Base-by-base conservation (phyloP, 2,797 vertebrate species). In the Nannoperca obscura region DNA sequence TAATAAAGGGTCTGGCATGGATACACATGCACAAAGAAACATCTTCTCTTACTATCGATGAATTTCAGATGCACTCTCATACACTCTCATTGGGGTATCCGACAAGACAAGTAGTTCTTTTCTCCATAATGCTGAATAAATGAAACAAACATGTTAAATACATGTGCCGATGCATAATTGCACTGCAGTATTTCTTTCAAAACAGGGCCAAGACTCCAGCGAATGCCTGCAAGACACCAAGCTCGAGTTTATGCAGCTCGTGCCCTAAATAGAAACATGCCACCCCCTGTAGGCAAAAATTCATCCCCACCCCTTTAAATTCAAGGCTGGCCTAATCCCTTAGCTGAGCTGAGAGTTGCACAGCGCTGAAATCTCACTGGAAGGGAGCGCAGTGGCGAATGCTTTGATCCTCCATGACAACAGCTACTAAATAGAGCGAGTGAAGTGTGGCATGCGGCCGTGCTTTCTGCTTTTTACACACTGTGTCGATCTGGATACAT, bases 241-340 rank as follows among this genome's bases (percentile, higher is more conserved):
- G 80, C 85, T 75, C 27, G 52, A 80, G 85, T 92, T 90, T 82
- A 83, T 89, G 86, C 87, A 52, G 83, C 82, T 85, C 44, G 3
- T 57, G 83, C 92, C 91, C 89, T 90, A 92, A 94, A 94, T 92
- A 94, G 90, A 85, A 92, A 88, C 88, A 91, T 81, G 88, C 85
- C 92, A 81, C 82, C 86, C 90, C 92, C 90, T 91, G 89, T 87
- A 90, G 91, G 89, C 91, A 85, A 86, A 85, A 87, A 85, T 70
- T 60, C 79, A 62, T 80, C 78, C 67, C 76, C 82, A 59, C 77
- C 83, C 83, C 62, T 84, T 91, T 85, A 86, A 87, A 93, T 87
- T 77, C 85, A 81, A 86, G 89, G 89, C 88, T 84, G 85, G 85
- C 76, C 86, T 93, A 91, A 93, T 93, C 93, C 90, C 88, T 82